A percentile compares a stretch with the other conserved stretches of the same genome.
Conservation (phyloP, 30 jellyfish, hydroid and myxozoan species). For the Aurelia sp. region DNA sequence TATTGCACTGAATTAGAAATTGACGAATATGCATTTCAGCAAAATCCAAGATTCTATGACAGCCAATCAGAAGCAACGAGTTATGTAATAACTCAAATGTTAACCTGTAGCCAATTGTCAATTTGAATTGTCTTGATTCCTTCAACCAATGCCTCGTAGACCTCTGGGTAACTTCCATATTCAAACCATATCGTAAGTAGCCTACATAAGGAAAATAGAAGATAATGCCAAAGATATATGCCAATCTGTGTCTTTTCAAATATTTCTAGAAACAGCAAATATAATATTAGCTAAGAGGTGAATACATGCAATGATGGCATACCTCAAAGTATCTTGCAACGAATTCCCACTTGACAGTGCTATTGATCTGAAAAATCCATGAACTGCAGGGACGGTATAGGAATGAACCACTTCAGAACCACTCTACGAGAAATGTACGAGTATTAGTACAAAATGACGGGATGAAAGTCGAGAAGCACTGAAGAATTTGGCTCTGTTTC, state of each 20-base stretch:
- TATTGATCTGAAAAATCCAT: conserved; percentile 95
- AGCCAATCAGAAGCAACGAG: no score
- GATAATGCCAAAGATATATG: no score
- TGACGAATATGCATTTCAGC: no score
- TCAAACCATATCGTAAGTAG: conserved; percentile 98
- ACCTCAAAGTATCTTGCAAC: conserved; percentile 96
- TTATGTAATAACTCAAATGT: no score
- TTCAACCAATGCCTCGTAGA: conserved; percentile 91
- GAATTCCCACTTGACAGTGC: conserved; percentile 88
- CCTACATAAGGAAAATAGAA: conserved; percentile 24
- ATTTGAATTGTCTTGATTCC: conserved; percentile 93
- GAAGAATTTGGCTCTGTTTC: no score
- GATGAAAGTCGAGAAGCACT: background rate
- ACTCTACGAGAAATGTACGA: conserved; percentile 35
- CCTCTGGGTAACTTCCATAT: conserved; percentile 89
- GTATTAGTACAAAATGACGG: background rate
- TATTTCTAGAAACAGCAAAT: no score
- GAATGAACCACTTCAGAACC: conserved; percentile 72
- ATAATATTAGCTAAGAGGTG: no score
- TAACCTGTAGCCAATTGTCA: conserved; percentile 99
- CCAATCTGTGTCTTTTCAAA: no score
- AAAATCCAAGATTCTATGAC: no score
- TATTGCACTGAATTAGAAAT: no score
- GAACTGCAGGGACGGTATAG: conserved; percentile 97
- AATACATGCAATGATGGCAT: background rate